Evolutionary conservation across 2,113 vertebrate species (phyloP).

Genomic region (Burhinus oedicnemus): DNA sequence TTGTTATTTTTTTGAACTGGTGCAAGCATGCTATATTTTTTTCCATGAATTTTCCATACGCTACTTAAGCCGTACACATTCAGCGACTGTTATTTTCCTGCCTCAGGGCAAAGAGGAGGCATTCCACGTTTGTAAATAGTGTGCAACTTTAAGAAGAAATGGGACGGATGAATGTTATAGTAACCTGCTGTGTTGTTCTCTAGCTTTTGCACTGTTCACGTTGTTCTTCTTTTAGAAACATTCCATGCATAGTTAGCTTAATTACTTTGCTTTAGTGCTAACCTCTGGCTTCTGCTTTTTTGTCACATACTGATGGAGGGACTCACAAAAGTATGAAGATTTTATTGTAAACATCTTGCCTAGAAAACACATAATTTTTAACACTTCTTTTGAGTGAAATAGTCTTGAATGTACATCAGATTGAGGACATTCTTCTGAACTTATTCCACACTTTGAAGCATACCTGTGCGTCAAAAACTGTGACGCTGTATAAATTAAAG

Average conservation of each 20-base stretch:
- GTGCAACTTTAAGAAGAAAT: neutral
- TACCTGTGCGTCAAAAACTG: neutral
- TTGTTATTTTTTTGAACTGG: conserved; percentile 19
- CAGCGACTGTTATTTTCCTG: neutral
- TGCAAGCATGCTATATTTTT: neutral
- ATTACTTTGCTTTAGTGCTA: neutral
- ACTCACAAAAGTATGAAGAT: neutral
- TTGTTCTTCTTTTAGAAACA: neutral
- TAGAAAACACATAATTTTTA: neutral
- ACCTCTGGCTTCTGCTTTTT: neutral
- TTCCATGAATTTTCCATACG: neutral
- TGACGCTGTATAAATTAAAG: neutral
- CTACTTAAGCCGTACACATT: neutral
- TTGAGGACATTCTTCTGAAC: neutral
- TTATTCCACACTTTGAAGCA: neutral
- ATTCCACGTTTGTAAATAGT: neutral
- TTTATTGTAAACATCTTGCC: neutral
- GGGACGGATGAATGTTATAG: neutral
- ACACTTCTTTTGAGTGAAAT: neutral
- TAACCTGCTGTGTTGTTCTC: neutral
- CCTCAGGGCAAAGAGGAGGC: neutral
- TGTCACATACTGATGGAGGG: neutral
- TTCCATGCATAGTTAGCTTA: neutral
- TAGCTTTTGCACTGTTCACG: neutral
- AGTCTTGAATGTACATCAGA: neutral